Percentiles rank a stretch among this genome's conserved stretches.
These are phyloP conservation scores for Falco rusticolus DNA, from an alignment of 2,797 vertebrate species.

Conservation along the genomic window DNA sequence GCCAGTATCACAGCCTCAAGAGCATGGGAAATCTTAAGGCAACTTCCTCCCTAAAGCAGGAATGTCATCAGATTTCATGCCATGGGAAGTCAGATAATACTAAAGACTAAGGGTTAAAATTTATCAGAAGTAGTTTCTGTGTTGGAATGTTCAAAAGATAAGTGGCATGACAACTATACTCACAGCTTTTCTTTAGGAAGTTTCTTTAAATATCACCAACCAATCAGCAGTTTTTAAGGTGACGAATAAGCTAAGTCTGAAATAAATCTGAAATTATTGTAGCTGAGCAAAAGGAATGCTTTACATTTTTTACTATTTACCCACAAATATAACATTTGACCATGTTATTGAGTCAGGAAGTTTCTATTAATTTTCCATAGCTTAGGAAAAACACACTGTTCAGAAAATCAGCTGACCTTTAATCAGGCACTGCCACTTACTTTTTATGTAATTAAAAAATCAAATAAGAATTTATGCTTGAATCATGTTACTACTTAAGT, in stretches of 20 bases:
- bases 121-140: not conserved
- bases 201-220: not conserved
- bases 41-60: not conserved
- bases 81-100: not conserved
- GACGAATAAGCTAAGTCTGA: not conserved
- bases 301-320: not conserved
- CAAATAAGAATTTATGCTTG: not conserved
- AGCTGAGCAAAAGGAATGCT: not conserved
- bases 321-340: not conserved
- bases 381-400: not conserved
- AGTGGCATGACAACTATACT: not conserved
- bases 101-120: not conserved
- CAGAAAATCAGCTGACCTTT: not conserved
- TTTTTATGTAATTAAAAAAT: not conserved
- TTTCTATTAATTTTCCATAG: not conserved
- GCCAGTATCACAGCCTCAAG: not conserved
- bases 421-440: not conserved
- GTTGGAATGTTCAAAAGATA: not conserved
- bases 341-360: not conserved
- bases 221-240: not conserved
- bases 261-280: not conserved
- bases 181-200: not conserved
- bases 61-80: not conserved
- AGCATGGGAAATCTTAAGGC: not conserved
- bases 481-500: not conserved